These are phyloP conservation scores for Matsumyia berberina DNA, from an alignment of 2,888 invertebrate species.

Conservation along the genomic window DNA sequence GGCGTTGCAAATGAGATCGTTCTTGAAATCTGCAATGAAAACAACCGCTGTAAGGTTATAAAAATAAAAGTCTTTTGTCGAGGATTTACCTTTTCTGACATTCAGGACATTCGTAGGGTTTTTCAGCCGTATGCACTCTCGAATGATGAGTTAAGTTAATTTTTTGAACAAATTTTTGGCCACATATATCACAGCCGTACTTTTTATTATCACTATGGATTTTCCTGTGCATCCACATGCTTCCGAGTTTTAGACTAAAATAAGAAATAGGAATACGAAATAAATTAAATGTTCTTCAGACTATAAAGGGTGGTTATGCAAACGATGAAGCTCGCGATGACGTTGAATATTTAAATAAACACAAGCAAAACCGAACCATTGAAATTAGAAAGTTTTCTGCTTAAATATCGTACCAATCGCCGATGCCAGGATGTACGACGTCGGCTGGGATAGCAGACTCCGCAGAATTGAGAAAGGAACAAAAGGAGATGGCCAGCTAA, in stretches of 20 bases:
- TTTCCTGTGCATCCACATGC: conserved; percentile 84
- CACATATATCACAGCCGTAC: conserved; percentile 84
- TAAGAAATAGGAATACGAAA: background rate
- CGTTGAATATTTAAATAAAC: too few relatives aligned
- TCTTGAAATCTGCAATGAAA: conserved; percentile 81
- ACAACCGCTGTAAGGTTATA: background rate
- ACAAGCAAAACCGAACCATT: too few relatives aligned
- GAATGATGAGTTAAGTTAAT: conserved; percentile 84
- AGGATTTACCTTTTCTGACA: conserved; percentile 82
- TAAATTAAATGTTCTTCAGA: background rate
- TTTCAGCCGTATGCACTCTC: conserved; percentile 83
- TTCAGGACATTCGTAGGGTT: conserved; percentile 83
- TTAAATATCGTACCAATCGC: too few relatives aligned
- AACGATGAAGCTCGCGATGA: too few relatives aligned
- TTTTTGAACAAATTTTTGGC: conserved; percentile 84
- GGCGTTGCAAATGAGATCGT: conserved; percentile 83
- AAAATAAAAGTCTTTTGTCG: background rate
- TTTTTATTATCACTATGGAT: conserved; percentile 84
- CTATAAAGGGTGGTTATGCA: too few relatives aligned
- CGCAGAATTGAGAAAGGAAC: too few relatives aligned
- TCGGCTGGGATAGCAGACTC: too few relatives aligned
- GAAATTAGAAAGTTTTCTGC: too few relatives aligned
- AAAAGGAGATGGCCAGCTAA: too few relatives aligned
- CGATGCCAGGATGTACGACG: too few relatives aligned
- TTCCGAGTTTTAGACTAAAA: conserved; percentile 82